Evolutionary conservation across 2,113 vertebrate genomes (phyloP), one percentile per base, ranked within the genome.

Genomic region (Dipodomys spectabilis): DNA sequence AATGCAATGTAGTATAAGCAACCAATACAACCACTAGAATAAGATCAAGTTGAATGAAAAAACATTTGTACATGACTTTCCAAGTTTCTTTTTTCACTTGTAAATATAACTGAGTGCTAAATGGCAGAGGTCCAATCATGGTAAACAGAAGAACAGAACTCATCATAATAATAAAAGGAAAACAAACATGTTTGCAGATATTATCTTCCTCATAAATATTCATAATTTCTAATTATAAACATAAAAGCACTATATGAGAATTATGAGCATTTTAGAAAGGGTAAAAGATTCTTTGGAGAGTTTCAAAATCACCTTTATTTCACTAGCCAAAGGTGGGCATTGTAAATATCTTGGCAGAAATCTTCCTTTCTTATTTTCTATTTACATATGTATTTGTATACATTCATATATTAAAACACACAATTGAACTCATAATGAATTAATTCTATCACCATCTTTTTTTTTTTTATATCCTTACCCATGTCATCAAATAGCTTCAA

Each of bases 271-370:
- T 82, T 92, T 88, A 78, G 32, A 73, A 96, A 85, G 25, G 32
- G 4, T 28, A 35, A 71, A 88, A 81, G 9, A n/a, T 60, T 44
- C 53, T 78, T 77, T 72, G 39, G 82, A 82, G 68, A 81, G 90
- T 72, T 67, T 94, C 45, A 84, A 90, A 84, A 60, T 87, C 65
- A 90, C 3, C 7, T 87, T 20, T 80, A 65, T 83, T 83, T 88
- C 1, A 77, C 16, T 23, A 86, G 1, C 23, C 19, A 49, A 32
- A 94, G 68, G 62, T 91, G 88, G 79, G 22, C 72, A 81, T 7
- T 53, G 7, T 72, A 92, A 92, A 62, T 75, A 44, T 30, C 32
- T 71, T 82, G n/a, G 16, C 12, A 6, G 27, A 86, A 62, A 20
- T 65, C 28, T 87, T 87, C 75, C 67, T 23, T 45, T 6, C 4